These are phyloP conservation scores for Chironomus striatipennis DNA, from an alignment of 1,140 invertebrate species.

Conservation along the genomic window DNA sequence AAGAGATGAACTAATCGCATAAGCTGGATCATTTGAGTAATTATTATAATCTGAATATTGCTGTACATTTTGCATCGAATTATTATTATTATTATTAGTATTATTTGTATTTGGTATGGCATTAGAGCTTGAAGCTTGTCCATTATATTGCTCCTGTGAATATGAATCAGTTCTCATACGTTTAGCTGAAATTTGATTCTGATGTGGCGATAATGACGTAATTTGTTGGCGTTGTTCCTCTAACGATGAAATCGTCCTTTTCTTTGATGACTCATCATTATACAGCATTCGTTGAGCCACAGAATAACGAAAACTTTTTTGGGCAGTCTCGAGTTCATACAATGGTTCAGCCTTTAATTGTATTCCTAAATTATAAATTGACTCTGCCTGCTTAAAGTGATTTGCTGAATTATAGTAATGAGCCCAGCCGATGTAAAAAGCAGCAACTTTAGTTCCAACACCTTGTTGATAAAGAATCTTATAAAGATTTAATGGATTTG, in stretches of 20 bases:
- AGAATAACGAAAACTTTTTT: conserved; percentile 56
- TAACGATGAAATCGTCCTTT: conserved; percentile 21
- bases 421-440: conserved; percentile 72
- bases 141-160: neutral
- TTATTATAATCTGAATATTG: neutral
- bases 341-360: conserved; percentile 56
- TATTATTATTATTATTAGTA: neutral
- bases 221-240: conserved; percentile 26
- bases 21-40: neutral
- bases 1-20: conserved; percentile 26
- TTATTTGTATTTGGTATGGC: neutral
- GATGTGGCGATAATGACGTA: conserved; percentile 18
- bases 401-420: conserved; percentile 66
- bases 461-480: conserved; percentile 63
- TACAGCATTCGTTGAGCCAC: conserved; percentile 47
- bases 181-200: neutral
- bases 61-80: neutral
- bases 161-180: conserved; percentile 11
- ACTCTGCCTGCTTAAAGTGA: conserved; percentile 65
- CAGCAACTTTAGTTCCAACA: conserved; percentile 61
- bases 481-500: conserved; percentile 66
- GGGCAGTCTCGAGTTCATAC: conserved; percentile 61
- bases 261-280: conserved; percentile 42
- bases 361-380: conserved; percentile 62
- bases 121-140: neutral